Evolutionary conservation across 1,140 invertebrate species (phyloP).

Genomic region (Lordiphosa mommai): DNA sequence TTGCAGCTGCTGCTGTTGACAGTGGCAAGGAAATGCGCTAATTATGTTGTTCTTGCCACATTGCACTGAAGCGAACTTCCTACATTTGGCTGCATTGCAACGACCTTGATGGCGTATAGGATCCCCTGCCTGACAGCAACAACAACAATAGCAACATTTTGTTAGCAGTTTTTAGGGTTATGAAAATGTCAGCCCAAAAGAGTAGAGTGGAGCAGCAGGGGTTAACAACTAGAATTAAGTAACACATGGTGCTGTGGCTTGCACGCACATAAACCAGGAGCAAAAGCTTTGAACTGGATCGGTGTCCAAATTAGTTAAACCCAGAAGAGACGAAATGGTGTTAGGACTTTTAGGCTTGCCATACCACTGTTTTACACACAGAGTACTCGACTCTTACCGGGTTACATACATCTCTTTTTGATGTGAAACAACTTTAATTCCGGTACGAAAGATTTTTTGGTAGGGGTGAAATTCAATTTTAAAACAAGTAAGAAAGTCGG

Average conservation of each 20-base stretch:
- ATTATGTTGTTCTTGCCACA: slow-evolving; percentile 55
- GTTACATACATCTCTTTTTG: no score
- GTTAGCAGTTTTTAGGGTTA: slow-evolving; percentile 25
- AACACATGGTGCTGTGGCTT: not conserved
- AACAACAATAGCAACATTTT: slow-evolving; percentile 14
- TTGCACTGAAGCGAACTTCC: slow-evolving; percentile 10
- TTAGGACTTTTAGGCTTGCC: no score
- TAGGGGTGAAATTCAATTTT: no score
- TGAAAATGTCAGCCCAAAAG: slow-evolving; percentile 36
- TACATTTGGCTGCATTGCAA: slow-evolving; percentile 14
- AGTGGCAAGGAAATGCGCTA: slow-evolving; percentile 66
- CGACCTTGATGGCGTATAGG: slow-evolving; percentile 50
- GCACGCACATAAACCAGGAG: no score
- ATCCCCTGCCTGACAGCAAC: not conserved
- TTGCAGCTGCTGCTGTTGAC: slow-evolving; percentile 35
- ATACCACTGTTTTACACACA: no score
- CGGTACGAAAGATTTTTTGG: no score
- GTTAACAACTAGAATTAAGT: not conserved
- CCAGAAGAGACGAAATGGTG: no score
- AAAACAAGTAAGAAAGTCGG: no score
- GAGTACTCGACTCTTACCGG: no score
- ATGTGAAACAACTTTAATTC: no score
- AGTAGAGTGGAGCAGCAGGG: not conserved
- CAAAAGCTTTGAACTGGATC: no score
- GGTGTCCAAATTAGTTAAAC: no score